A percentile compares a stretch with the other conserved stretches of the same genome.
phyloP scores from a whole-genome alignment of 2,113 vertebrate genomes.

The Nanger granti region DNA sequence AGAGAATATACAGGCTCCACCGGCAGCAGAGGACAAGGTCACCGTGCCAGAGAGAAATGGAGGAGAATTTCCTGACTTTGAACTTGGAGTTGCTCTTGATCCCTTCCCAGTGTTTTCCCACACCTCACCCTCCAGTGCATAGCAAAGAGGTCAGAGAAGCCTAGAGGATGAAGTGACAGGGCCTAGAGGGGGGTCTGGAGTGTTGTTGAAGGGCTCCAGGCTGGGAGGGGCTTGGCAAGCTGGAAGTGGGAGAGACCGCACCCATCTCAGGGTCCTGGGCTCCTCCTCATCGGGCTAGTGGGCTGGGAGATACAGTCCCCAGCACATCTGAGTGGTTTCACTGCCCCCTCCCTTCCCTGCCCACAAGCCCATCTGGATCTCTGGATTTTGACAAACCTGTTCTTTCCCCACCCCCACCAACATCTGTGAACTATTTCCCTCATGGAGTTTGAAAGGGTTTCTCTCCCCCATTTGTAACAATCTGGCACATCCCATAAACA shows the following conservation, averaged over 20 bases:
- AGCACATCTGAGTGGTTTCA: slow-evolving; percentile 48
- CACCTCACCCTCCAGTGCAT: not conserved
- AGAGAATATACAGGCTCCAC: not conserved
- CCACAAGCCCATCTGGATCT: slow-evolving; percentile 52
- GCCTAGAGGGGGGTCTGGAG: not conserved
- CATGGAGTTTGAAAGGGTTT: slow-evolving; percentile 69
- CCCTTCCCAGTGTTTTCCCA: not conserved
- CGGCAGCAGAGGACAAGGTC: not conserved
- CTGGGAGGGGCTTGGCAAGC: not conserved
- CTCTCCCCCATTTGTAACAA: slow-evolving; percentile 78
- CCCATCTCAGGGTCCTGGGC: not conserved
- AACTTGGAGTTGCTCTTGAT: not conserved
- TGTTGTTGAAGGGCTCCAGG: not conserved
- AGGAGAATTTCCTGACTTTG: not conserved
- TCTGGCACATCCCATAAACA: slow-evolving; percentile 76
- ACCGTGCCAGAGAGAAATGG: not conserved
- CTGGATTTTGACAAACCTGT: slow-evolving; percentile 48
- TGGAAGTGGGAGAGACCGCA: not conserved
- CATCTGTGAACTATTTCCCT: slow-evolving; percentile 73
- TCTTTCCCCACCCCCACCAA: slow-evolving; percentile 35
- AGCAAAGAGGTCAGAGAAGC: not conserved
- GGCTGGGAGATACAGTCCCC: slow-evolving; percentile 16
- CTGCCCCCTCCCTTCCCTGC: not conserved
- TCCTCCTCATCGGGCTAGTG: not conserved
- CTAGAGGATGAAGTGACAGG: not conserved